Evolutionary conservation across 1,140 invertebrate species (phyloP).

Genomic region (Drosophila parvula): DNA sequence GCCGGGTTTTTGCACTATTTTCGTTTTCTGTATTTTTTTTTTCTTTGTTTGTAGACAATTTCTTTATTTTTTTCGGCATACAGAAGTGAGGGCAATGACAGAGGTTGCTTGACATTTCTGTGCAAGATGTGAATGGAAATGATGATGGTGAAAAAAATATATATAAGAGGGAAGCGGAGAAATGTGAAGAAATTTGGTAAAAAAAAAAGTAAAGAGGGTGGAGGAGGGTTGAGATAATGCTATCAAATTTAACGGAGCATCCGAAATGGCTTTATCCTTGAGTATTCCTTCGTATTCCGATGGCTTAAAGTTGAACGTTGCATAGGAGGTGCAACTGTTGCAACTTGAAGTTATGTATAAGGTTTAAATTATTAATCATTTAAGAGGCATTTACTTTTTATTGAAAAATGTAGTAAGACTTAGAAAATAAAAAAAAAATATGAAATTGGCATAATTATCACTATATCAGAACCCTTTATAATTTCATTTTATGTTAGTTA

Average conservation of each 20-base stretch:
- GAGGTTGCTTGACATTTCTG: slow-evolving; percentile 25
- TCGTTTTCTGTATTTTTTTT: slow-evolving; percentile 6
- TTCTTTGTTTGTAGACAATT: slow-evolving; percentile 21
- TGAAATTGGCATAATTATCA: too few relatives aligned
- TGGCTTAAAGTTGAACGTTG: neutral
- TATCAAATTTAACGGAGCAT: slow-evolving; percentile 22
- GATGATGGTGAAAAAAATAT: neutral
- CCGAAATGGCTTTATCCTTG: slow-evolving; percentile 12
- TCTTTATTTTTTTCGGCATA: slow-evolving; percentile 30
- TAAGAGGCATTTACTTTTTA: too few relatives aligned
- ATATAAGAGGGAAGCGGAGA: neutral
- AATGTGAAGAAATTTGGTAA: neutral
- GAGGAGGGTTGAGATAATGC: slow-evolving; percentile 6
- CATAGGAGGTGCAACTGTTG: too few relatives aligned
- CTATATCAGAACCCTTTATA: too few relatives aligned
- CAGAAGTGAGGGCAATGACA: slow-evolving; percentile 38
- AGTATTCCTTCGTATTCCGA: neutral
- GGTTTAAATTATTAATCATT: neutral
- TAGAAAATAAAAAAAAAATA: too few relatives aligned
- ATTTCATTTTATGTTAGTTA: too few relatives aligned
- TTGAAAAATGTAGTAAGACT: too few relatives aligned
- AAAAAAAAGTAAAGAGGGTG: neutral
- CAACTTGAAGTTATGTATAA: neutral
- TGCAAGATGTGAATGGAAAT: slow-evolving; percentile 11
- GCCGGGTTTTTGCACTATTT: slow-evolving; percentile 37